Evolutionary conservation across 2,888 invertebrate species (phyloP).

Genomic region (Nasonia oneida): DNA sequence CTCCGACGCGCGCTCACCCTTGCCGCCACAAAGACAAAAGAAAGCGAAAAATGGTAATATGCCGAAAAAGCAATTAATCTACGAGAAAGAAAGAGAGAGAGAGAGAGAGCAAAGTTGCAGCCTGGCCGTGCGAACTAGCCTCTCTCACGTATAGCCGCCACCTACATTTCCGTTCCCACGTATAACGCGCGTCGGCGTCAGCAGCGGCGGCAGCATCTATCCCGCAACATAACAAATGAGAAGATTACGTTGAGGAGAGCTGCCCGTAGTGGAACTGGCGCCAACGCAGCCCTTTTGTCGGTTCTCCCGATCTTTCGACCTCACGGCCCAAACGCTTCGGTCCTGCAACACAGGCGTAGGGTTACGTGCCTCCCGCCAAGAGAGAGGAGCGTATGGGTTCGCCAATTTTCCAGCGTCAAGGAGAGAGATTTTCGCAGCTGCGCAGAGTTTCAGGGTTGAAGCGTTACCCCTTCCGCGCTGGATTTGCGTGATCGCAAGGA

Average conservation of each 20-base stretch:
- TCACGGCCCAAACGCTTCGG: neutral
- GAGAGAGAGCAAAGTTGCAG: constrained; percentile 27
- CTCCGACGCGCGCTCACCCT: neutral
- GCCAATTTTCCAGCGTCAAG: constrained; percentile 24
- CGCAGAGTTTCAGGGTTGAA: neutral
- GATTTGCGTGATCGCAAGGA: neutral
- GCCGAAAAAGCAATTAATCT: constrained; percentile 52
- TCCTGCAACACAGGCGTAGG: constrained; percentile 1
- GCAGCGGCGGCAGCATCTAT: neutral
- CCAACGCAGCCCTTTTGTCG: constrained; percentile 52
- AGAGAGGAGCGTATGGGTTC: neutral
- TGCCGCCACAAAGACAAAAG: neutral
- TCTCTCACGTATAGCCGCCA: constrained; percentile 15
- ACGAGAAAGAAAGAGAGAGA: constrained; percentile 6
- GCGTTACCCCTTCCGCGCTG: neutral
- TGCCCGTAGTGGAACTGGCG: constrained; percentile 41
- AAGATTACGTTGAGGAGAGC: constrained; percentile 21
- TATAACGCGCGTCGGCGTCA: neutral
- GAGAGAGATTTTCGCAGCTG: neutral
- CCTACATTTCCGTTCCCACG: constrained; percentile 56
- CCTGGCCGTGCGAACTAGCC: constrained; percentile 46
- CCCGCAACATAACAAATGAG: constrained; percentile 58
- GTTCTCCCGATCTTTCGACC: constrained; percentile 3
- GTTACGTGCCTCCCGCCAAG: constrained; percentile 46
- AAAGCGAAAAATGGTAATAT: neutral